Conservation (phyloP, 2,797 vertebrate species). For the Poecilia gillii region DNA sequence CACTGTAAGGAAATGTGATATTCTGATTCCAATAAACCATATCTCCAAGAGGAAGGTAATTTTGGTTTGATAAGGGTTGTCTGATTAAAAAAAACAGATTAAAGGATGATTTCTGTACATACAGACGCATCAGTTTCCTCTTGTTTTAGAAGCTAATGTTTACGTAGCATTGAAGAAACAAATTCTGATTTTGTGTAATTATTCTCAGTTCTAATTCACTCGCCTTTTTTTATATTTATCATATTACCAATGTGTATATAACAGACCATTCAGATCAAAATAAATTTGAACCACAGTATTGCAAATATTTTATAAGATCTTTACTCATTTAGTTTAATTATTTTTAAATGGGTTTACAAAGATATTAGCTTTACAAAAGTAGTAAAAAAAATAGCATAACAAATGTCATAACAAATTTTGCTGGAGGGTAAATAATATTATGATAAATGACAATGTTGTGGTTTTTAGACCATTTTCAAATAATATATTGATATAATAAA, state of each 20-base stretch:
- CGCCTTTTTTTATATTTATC: neutral
- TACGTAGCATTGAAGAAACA: neutral
- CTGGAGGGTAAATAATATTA: too few relatives aligned
- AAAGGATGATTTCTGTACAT: neutral
- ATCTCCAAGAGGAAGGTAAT: neutral
- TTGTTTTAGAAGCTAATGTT: neutral
- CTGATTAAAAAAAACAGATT: neutral
- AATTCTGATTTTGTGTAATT: neutral
- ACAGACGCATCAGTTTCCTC: neutral
- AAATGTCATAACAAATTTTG: too few relatives aligned
- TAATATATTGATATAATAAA: too few relatives aligned
- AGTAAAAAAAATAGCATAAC: neutral
- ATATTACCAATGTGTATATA: neutral
- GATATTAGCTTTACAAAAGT: neutral
- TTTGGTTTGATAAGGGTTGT: neutral
- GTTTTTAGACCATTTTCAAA: too few relatives aligned
- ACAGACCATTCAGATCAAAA: neutral
- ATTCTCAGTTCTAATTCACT: neutral
- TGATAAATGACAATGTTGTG: too few relatives aligned
- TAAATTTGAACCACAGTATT: neutral
- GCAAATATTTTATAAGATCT: neutral
- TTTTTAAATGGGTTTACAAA: neutral
- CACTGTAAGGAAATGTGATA: neutral
- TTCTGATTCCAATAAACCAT: neutral
- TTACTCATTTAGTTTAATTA: neutral